These are phyloP conservation scores for Cecidostiba fungosa DNA, from an alignment of 2,888 invertebrate species.

Conservation along the genomic window DNA sequence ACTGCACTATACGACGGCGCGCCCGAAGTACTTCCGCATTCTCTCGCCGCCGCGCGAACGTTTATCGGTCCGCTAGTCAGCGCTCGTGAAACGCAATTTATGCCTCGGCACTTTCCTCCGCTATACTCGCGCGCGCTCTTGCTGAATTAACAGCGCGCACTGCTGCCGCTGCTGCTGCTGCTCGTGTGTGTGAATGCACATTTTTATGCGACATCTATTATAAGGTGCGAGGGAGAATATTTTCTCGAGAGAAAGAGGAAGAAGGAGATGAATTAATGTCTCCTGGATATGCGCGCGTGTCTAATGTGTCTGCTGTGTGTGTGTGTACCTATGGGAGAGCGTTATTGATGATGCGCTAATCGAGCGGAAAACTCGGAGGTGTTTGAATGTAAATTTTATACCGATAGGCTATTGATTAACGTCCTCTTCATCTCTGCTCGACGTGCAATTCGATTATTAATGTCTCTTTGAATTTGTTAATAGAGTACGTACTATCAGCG, in stretches of 20 bases:
- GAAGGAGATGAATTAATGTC: conserved; percentile 33
- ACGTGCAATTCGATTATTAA: neutral
- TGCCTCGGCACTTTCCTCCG: conserved; percentile 67
- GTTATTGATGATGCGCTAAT: conserved; percentile 52
- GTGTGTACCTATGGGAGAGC: neutral
- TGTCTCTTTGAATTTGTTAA: too few relatives aligned
- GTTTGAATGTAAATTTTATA: conserved; percentile 11
- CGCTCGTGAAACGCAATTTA: conserved; percentile 69
- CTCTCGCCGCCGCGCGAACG: conserved; percentile 52
- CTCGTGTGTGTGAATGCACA: conserved; percentile 25
- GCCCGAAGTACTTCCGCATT: conserved; percentile 69
- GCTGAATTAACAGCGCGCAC: conserved; percentile 59
- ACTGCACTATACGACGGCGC: conserved; percentile 62
- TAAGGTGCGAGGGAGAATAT: neutral
- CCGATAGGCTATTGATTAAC: neutral
- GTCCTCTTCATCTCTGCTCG: neutral
- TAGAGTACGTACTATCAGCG: too few relatives aligned
- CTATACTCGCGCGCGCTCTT: conserved; percentile 5
- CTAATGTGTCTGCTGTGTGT: too few relatives aligned
- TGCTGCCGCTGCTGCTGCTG: neutral
- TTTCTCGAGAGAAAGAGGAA: neutral
- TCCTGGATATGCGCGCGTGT: conserved; percentile 5
- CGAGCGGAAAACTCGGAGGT: conserved; percentile 44
- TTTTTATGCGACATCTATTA: conserved; percentile 62
- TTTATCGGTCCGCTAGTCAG: conserved; percentile 70